A percentile compares a stretch with the other conserved stretches of the same genome.
phyloP scores from a whole-genome alignment of 1,140 invertebrate species.

The Proctacanthus coquilletti region DNA sequence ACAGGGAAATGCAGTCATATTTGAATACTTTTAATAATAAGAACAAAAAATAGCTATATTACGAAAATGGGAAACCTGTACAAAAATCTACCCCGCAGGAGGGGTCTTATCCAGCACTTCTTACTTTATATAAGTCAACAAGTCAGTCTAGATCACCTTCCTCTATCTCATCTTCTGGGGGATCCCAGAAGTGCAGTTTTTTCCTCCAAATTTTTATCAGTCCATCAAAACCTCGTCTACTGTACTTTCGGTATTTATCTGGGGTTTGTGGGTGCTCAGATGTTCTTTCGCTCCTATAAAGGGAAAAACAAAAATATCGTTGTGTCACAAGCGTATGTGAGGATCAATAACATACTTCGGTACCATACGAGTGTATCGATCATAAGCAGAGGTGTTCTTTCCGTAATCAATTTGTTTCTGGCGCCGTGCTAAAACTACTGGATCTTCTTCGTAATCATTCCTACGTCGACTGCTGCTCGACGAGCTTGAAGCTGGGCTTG shows the following conservation, averaged over 20 bases:
- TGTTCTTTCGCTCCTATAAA: constrained; percentile 31
- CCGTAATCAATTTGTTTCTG: constrained; percentile 93
- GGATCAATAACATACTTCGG: constrained; percentile 44
- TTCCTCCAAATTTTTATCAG: constrained; percentile 75
- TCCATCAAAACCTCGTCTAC: constrained; percentile 77
- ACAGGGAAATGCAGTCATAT: too few species aligned
- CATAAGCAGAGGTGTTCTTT: constrained; percentile 82
- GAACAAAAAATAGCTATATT: too few species aligned
- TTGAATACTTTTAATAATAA: too few species aligned
- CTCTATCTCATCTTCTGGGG: constrained; percentile 26
- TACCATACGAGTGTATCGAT: constrained; percentile 54
- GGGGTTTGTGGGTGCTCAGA: constrained; percentile 72
- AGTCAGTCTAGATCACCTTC: too few species aligned
- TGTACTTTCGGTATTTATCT: constrained; percentile 72
- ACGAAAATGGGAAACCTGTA: too few species aligned
- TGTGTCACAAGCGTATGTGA: constrained; percentile 3
- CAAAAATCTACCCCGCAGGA: too few species aligned
- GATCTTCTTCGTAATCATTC: constrained; percentile 33
- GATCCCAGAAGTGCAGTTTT: constrained; percentile 70
- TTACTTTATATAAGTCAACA: too few species aligned
- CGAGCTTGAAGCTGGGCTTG: neutral
- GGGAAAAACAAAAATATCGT: constrained; percentile 7
- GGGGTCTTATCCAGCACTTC: too few species aligned
- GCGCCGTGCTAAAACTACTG: constrained; percentile 49
- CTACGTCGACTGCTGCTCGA: constrained; percentile 8